These are phyloP conservation scores for Cynoglossus semilaevis DNA, from an alignment of 2,113 vertebrate species.

Conservation along the genomic window DNA sequence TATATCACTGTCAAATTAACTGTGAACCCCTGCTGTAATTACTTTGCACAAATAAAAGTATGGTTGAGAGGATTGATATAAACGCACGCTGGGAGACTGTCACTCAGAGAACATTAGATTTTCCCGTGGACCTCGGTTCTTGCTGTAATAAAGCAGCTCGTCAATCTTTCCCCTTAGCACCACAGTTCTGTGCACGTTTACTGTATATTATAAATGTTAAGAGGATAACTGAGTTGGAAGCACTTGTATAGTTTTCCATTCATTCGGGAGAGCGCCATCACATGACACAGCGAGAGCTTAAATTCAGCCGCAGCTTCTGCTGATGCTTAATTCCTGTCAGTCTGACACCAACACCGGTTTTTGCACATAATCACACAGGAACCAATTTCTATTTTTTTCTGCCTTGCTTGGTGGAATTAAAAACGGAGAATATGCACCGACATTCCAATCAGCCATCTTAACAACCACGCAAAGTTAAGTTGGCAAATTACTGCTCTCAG, in stretches of 20 bases:
- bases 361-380: no score
- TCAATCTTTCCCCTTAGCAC: background rate
- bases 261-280: constrained; percentile 21
- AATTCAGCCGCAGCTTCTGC: constrained; percentile 9
- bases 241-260: constrained; percentile 26
- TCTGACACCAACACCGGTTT: no score
- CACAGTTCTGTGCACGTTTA: no score
- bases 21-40: constrained; percentile 30
- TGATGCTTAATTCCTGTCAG: no score
- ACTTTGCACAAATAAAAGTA: constrained; percentile 31
- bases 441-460: no score
- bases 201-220: constrained; percentile 20
- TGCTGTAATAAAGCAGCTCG: background rate
- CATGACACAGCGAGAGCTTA: constrained; percentile 15
- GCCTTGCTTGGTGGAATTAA: no score
- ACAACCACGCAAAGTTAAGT: no score
- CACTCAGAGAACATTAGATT: constrained; percentile 39
- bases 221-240: constrained; percentile 36
- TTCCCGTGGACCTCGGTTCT: constrained; percentile 30
- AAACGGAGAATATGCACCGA: no score
- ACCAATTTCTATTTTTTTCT: no score
- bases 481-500: no score
- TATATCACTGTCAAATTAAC: constrained; percentile 37
- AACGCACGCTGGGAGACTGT: constrained; percentile 1
- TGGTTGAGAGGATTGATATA: constrained; percentile 19